A percentile compares a stretch with the other conserved stretches of the same genome.
These are phyloP conservation scores for Mastacembelus armatus DNA, from an alignment of 2,797 vertebrate genomes.

Conservation along the genomic window DNA sequence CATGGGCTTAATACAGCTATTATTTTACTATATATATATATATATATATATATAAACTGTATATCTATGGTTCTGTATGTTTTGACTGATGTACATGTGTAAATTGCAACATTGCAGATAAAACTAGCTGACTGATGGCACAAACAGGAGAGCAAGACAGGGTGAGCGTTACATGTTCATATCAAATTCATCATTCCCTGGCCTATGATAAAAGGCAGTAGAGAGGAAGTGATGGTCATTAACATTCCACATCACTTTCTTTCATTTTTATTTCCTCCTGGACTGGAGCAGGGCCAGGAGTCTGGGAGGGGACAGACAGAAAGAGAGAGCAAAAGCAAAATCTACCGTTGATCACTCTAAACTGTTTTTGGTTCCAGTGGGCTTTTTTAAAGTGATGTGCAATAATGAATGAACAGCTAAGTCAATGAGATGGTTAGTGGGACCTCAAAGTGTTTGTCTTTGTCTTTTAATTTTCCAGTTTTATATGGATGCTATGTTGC, in stretches of 20 bases:
- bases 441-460: too few species aligned
- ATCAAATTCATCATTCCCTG: constrained; percentile 59
- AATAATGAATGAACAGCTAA: too few species aligned
- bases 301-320: neutral
- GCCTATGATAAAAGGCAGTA: constrained; percentile 77
- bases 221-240: constrained; percentile 79
- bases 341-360: neutral
- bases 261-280: constrained; percentile 85
- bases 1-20: too few species aligned
- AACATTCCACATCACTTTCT: constrained; percentile 83
- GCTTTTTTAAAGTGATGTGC: too few species aligned
- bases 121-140: constrained; percentile 19
- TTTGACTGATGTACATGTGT: too few species aligned
- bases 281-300: constrained; percentile 62
- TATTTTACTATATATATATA: too few species aligned
- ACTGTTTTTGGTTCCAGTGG: constrained; percentile 2
- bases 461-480: too few species aligned
- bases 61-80: too few species aligned
- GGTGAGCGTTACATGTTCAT: constrained; percentile 49
- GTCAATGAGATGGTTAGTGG: too few species aligned
- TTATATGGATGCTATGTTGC: too few species aligned
- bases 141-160: constrained; percentile 28
- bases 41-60: too few species aligned
- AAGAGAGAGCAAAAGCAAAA: neutral
- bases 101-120: constrained; percentile 13